Evolutionary conservation across 2,888 invertebrate genomes (phyloP).

Genomic region (Scaeva pyrastri): DNA sequence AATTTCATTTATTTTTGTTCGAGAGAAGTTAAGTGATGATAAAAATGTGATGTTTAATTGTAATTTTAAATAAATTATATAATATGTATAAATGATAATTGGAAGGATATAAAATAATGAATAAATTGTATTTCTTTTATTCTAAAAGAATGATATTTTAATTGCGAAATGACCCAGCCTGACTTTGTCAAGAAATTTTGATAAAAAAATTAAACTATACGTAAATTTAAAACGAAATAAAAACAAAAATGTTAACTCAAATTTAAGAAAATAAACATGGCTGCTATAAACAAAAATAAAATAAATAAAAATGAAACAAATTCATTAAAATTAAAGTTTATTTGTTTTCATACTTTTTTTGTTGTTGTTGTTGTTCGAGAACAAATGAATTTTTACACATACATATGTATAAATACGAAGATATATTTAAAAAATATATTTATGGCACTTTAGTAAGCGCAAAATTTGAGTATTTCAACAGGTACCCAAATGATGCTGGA

Average conservation of each 20-base stretch:
- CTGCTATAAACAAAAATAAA: conserved; percentile 32
- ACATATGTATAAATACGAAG: conserved; percentile 65
- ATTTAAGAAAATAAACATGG: conserved; percentile 22
- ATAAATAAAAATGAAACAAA: conserved; percentile 25
- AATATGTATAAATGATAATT: conserved; percentile 39
- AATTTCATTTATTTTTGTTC: conserved; percentile 31
- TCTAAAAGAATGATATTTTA: conserved; percentile 58
- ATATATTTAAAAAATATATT: conserved; percentile 62
- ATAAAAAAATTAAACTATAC: conserved; percentile 43
- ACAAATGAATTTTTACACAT: conserved; percentile 33
- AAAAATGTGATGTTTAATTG: conserved; percentile 48
- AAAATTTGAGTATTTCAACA: conserved; percentile 62
- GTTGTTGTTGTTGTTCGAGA: too few species aligned
- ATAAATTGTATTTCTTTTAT: conserved; percentile 16
- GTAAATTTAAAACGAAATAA: too few species aligned
- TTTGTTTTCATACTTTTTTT: not conserved
- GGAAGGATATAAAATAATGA: conserved; percentile 38
- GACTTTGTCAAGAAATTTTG: conserved; percentile 65
- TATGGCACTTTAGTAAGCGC: conserved; percentile 68
- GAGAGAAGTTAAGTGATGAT: conserved; percentile 63
- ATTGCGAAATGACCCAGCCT: conserved; percentile 77
- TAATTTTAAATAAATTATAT: conserved; percentile 26
- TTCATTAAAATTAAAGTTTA: conserved; percentile 64
- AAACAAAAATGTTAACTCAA: conserved; percentile 27
- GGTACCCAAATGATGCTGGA: conserved; percentile 70